phyloP scores from a whole-genome alignment of 2,797 vertebrate genomes.

The Peromyscus attwateri region DNA sequence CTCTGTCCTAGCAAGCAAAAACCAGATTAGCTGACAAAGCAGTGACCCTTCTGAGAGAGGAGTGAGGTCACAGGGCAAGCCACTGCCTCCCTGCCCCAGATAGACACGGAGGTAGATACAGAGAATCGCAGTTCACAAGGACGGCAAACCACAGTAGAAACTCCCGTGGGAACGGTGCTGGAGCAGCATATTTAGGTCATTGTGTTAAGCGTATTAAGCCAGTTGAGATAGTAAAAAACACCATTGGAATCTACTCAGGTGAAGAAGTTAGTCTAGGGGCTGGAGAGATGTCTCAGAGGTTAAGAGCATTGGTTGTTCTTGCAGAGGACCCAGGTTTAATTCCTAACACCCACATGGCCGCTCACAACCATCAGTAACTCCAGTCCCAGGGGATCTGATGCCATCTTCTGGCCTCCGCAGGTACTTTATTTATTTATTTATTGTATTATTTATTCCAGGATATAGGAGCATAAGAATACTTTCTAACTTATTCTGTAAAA shows the following conservation, averaged over 20 bases:
- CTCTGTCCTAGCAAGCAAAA: neutral
- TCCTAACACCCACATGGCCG: neutral
- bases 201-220: neutral
- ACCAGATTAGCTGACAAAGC: neutral
- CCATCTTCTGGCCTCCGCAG: neutral
- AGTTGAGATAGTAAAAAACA: neutral
- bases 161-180: neutral
- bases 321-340: too few relatives aligned
- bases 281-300: neutral
- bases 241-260: neutral
- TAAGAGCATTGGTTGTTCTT: neutral
- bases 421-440: too few relatives aligned
- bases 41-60: neutral
- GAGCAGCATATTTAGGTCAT: neutral
- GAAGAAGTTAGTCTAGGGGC: neutral
- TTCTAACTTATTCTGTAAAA: neutral
- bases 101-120: neutral
- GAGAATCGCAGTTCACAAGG: neutral
- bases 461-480: neutral
- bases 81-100: neutral
- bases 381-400: neutral
- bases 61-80: neutral
- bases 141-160: neutral
- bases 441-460: neutral
- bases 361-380: neutral